phyloP scores from a whole-genome alignment of 2,888 invertebrate genomes.

The Eubasilissa splendida region DNA sequence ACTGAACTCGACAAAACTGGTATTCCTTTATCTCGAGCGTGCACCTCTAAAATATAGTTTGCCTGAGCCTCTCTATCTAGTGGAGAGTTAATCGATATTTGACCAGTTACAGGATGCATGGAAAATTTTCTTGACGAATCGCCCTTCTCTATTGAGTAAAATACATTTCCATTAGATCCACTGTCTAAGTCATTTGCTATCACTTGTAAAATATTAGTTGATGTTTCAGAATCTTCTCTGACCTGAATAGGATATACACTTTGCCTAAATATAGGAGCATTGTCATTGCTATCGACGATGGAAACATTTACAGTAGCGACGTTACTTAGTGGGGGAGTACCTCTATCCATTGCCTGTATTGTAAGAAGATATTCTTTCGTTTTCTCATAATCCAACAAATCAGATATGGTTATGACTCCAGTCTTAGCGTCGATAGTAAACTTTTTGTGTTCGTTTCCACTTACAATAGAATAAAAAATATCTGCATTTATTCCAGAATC shows the following conservation, averaged over 20 bases:
- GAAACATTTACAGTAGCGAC: constrained; percentile 86
- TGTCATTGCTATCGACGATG: constrained; percentile 85
- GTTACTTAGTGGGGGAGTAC: constrained; percentile 84
- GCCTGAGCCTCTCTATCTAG: constrained; percentile 84
- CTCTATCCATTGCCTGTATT: constrained; percentile 86
- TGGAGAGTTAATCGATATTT: constrained; percentile 76
- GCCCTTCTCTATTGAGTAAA: constrained; percentile 80
- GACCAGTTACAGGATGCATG: constrained; percentile 79
- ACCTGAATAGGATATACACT: constrained; percentile 78
- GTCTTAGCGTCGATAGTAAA: constrained; percentile 79
- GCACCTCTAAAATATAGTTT: constrained; percentile 80
- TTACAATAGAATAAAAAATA: constrained; percentile 83
- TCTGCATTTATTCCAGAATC: constrained; percentile 90
- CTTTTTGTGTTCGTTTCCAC: constrained; percentile 85
- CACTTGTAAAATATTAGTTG: constrained; percentile 79
- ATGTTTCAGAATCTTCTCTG: constrained; percentile 79
- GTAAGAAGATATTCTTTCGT: constrained; percentile 85
- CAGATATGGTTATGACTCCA: constrained; percentile 79
- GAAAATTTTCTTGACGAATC: constrained; percentile 80
- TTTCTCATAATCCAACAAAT: constrained; percentile 84
- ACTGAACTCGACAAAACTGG: constrained; percentile 80
- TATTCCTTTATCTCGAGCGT: constrained; percentile 81
- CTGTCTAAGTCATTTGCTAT: constrained; percentile 84
- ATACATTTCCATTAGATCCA: constrained; percentile 79
- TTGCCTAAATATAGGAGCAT: constrained; percentile 81